phyloP scores from a whole-genome alignment of 2,888 invertebrate genomes.

The Phortica okadai region DNA sequence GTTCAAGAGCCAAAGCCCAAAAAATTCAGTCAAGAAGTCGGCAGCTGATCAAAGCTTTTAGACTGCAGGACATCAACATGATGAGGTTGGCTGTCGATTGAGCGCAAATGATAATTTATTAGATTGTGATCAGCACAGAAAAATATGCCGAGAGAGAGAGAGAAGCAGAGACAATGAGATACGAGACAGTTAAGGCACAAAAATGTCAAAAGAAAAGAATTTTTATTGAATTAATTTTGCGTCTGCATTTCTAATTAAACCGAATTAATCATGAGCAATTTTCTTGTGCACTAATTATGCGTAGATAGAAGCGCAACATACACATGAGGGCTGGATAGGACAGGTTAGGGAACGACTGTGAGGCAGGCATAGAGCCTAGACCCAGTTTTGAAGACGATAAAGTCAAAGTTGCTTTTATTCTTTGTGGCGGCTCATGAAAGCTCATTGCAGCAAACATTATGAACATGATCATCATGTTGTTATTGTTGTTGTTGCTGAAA shows the following conservation, averaged over 20 bases:
- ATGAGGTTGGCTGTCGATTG: constrained; percentile 56
- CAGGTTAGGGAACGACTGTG: constrained; percentile 33
- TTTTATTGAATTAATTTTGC: constrained; percentile 67
- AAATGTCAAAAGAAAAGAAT: constrained; percentile 52
- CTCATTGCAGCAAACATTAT: constrained; percentile 8
- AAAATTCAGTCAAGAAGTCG: constrained; percentile 41
- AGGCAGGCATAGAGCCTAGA: not conserved
- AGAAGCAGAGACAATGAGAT: constrained; percentile 12
- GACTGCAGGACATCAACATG: constrained; percentile 61
- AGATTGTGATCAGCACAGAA: constrained; percentile 61
- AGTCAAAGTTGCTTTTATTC: constrained; percentile 29
- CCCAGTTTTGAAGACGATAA: not conserved
- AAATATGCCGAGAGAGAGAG: constrained; percentile 14
- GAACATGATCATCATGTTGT: constrained; percentile 54
- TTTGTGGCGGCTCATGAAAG: constrained; percentile 32
- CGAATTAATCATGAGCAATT: constrained; percentile 67
- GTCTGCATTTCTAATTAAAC: constrained; percentile 69
- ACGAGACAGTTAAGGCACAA: constrained; percentile 14
- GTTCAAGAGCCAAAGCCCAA: constrained; percentile 47
- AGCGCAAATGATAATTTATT: constrained; percentile 71
- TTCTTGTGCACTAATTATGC: constrained; percentile 62
- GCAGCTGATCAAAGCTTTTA: constrained; percentile 65
- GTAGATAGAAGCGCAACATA: constrained; percentile 52
- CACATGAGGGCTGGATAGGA: constrained; percentile 41
- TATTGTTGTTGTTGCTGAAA: constrained; percentile 55